phyloP scores from a whole-genome alignment of 2,113 vertebrate species.

The Paradisaea rubra region DNA sequence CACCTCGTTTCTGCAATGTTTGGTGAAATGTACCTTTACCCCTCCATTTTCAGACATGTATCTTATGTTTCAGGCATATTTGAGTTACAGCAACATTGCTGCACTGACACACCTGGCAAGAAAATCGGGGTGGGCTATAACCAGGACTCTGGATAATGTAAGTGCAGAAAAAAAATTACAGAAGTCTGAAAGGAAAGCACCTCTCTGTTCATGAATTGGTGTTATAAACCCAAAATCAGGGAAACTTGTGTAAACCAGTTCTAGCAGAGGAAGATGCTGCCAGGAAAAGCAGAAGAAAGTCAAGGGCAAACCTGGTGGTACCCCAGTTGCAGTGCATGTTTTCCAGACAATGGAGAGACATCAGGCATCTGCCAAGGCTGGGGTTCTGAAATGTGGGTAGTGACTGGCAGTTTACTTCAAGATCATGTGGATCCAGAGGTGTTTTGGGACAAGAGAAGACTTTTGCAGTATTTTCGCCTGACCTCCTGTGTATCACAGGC shows the following conservation, averaged over 20 bases:
- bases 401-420: background rate
- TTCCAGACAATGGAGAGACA: background rate
- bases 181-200: background rate
- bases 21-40: background rate
- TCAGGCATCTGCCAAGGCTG: background rate
- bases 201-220: background rate
- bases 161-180: background rate
- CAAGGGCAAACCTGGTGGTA: background rate
- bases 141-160: slow-evolving; percentile 55
- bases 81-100: slow-evolving; percentile 71
- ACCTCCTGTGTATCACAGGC: background rate
- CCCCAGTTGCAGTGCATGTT: background rate
- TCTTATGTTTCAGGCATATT: slow-evolving; percentile 61
- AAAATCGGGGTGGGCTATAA: slow-evolving; percentile 71
- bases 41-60: background rate
- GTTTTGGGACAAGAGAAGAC: background rate
- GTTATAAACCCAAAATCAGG: background rate
- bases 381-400: background rate
- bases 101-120: slow-evolving; percentile 64
- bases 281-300: background rate
- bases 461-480: background rate
- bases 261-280: background rate
- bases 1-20: background rate
- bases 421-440: background rate
- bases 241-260: background rate